A percentile compares a stretch with the other conserved stretches of the same genome.
These are phyloP conservation scores for Sebastes taczanowskii DNA, from an alignment of 2,797 vertebrate genomes.

Conservation along the genomic window DNA sequence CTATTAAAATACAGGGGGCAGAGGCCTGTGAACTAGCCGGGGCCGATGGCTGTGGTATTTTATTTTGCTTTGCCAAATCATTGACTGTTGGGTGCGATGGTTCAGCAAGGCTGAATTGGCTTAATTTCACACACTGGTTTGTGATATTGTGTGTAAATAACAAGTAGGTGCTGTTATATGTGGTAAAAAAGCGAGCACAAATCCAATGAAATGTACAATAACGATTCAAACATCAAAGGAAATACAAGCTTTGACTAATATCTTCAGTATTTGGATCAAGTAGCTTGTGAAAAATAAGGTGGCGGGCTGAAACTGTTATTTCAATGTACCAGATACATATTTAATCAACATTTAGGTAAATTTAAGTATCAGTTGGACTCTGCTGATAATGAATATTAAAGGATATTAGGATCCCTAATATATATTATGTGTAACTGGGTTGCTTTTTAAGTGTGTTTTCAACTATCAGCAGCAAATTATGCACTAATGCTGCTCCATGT, in stretches of 20 bases:
- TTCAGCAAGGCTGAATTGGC: constrained; percentile 14
- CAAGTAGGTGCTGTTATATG: constrained; percentile 86
- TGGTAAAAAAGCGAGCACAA: constrained; percentile 83
- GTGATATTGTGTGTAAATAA: constrained; percentile 86
- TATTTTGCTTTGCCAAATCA: constrained; percentile 28
- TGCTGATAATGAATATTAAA: neutral
- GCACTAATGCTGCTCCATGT: neutral
- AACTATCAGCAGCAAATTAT: neutral
- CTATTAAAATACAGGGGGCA: constrained; percentile 8
- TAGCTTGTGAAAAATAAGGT: too few relatives aligned
- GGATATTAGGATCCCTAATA: neutral
- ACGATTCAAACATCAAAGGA: constrained; percentile 82
- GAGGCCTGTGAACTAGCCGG: constrained; percentile 1
- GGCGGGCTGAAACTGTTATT: neutral
- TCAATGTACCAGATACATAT: neutral
- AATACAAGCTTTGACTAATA: constrained; percentile 57
- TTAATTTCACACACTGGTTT: constrained; percentile 83
- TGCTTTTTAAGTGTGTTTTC: neutral
- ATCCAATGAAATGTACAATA: constrained; percentile 83
- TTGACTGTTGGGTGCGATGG: constrained; percentile 22
- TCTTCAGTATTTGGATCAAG: neutral
- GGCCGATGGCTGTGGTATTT: constrained; percentile 45
- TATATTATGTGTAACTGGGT: neutral
- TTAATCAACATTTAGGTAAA: neutral
- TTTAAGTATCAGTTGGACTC: neutral